Conservation (phyloP, 2,888 invertebrate species). For the Dasypolia templi region DNA sequence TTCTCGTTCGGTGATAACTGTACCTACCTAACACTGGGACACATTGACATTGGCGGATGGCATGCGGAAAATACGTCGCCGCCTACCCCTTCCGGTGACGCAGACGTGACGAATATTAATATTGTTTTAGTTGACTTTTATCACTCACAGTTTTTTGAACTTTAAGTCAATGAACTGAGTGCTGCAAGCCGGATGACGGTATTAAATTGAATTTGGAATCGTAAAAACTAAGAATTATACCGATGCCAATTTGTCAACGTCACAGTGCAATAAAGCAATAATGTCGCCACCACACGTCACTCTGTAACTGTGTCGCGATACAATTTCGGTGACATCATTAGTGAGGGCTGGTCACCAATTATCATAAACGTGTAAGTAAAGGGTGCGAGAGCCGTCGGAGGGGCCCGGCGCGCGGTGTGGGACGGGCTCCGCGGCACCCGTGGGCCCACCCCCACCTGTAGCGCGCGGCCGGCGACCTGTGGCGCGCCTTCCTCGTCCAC, state of each 20-base stretch:
- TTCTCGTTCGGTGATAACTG: conserved; percentile 3
- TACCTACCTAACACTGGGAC: conserved; percentile 4
- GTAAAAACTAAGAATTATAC: neutral
- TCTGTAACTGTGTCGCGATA: conserved; percentile 32
- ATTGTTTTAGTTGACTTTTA: conserved; percentile 28
- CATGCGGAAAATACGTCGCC: conserved; percentile 6
- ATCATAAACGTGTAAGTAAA: conserved; percentile 47
- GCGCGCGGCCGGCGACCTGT: conserved; percentile 71
- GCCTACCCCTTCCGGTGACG: conserved; percentile 37
- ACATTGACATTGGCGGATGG: conserved; percentile 4
- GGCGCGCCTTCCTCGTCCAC: conserved; percentile 60
- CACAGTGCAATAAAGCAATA: conserved; percentile 11
- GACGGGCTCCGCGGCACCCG: neutral
- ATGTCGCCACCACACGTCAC: neutral
- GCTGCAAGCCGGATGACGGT: neutral
- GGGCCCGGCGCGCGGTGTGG: neutral
- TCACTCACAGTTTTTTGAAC: conserved; percentile 21
- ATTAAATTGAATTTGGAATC: neutral
- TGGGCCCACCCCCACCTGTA: conserved; percentile 69
- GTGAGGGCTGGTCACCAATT: conserved; percentile 39
- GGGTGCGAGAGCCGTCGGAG: conserved; percentile 26
- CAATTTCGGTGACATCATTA: conserved; percentile 56
- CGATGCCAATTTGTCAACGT: neutral
- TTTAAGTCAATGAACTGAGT: neutral
- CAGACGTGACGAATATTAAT: conserved; percentile 6